phyloP scores from a whole-genome alignment of 2,888 invertebrate species.

The Eurois occulta region DNA sequence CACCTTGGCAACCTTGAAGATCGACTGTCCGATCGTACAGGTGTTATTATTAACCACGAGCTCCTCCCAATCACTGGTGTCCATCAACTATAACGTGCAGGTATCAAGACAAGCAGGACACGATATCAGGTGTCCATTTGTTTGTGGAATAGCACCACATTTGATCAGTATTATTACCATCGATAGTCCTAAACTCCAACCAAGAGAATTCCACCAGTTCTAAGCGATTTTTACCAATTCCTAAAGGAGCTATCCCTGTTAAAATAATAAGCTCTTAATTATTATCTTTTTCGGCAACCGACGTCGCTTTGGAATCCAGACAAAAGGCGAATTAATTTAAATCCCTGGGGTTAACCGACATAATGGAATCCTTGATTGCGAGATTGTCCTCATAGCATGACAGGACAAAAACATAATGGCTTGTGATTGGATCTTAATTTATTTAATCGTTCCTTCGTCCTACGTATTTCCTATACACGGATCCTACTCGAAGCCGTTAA shows the following conservation, averaged over 20 bases:
- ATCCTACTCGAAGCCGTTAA: no score
- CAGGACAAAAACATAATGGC: background rate
- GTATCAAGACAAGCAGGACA: background rate
- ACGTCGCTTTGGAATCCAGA: background rate
- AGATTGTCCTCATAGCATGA: background rate
- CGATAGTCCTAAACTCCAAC: background rate
- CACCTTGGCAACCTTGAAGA: background rate
- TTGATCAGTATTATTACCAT: background rate
- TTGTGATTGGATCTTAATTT: constrained; percentile 1
- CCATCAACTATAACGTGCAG: background rate
- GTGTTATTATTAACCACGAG: background rate
- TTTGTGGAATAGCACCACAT: background rate
- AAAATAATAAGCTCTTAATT: background rate
- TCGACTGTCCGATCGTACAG: background rate
- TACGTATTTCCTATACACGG: background rate
- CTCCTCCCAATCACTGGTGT: background rate
- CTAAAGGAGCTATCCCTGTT: no score
- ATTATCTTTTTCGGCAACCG: background rate
- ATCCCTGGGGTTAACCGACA: background rate
- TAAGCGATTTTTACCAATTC: background rate
- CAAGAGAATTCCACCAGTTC: background rate
- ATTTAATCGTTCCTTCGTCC: background rate
- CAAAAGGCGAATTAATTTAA: background rate
- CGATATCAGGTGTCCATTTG: background rate
- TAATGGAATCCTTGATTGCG: constrained; percentile 1